phyloP scores from a whole-genome alignment of 2,113 vertebrate species.

The Mormyrus lacerda region DNA sequence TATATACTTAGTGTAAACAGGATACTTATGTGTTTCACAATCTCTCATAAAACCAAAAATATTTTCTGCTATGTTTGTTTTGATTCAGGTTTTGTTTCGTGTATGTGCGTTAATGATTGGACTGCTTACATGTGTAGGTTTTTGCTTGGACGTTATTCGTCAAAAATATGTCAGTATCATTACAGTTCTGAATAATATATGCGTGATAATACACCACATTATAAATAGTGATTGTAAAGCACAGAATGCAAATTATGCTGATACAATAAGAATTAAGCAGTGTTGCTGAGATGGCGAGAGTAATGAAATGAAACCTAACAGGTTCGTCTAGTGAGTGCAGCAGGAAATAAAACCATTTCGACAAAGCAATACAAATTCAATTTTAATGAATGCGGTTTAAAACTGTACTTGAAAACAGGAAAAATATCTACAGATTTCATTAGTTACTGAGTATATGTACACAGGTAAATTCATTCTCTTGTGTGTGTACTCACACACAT shows the following conservation, averaged over 20 bases:
- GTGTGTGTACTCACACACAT: not conserved
- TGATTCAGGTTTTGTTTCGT: not conserved
- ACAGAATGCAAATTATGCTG: not conserved
- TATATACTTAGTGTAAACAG: not conserved
- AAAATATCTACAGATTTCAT: not conserved
- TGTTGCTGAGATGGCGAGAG: not conserved
- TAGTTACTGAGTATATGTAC: not conserved
- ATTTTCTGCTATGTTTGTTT: not conserved
- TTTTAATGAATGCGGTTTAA: conserved; percentile 16
- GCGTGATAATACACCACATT: not conserved
- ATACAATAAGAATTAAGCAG: not conserved
- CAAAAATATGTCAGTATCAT: not conserved
- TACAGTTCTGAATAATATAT: not conserved
- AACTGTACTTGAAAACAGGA: conserved; percentile 11
- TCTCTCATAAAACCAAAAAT: not conserved
- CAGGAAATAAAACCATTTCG: not conserved
- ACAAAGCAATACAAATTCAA: not conserved
- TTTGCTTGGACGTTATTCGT: not conserved
- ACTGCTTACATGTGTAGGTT: not conserved
- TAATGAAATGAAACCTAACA: not conserved
- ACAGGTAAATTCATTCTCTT: not conserved
- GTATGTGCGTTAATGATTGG: not conserved
- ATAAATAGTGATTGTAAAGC: not conserved
- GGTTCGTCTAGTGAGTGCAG: not conserved
- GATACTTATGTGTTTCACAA: not conserved